Percentiles rank a stretch among this genome's conserved stretches.
Evolutionary conservation across 1,140 invertebrate species (phyloP).

Genomic region (Battus philenor): DNA sequence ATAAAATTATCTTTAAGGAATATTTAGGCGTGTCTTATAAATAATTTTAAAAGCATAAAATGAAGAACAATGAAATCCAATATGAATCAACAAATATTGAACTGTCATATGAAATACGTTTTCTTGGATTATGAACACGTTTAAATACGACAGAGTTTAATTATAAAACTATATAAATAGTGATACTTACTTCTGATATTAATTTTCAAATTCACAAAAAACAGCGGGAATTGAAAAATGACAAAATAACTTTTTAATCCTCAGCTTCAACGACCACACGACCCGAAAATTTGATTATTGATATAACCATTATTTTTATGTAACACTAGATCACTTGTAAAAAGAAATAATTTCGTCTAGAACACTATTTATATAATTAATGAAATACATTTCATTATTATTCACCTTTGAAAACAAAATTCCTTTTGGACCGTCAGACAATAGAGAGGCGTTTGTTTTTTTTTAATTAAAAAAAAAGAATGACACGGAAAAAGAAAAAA

Average conservation of each 20-base stretch:
- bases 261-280: neutral
- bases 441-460: conserved; percentile 47
- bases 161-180: neutral
- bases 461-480: conserved; percentile 44
- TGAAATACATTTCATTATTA: too few species aligned
- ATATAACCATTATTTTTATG: conserved; percentile 21
- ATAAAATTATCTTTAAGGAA: too few species aligned
- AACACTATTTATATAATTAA: too few species aligned
- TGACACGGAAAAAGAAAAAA: conserved; percentile 35
- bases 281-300: conserved; percentile 4
- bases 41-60: too few species aligned
- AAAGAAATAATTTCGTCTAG: too few species aligned
- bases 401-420: conserved; percentile 22
- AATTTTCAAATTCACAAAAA: conserved; percentile 10
- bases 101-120: too few species aligned
- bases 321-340: conserved; percentile 19
- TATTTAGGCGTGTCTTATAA: too few species aligned
- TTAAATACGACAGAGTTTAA: too few species aligned
- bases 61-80: neutral
- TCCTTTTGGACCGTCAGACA: conserved; percentile 19
- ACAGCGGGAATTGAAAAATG: conserved; percentile 16
- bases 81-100: neutral
- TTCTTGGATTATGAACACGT: too few species aligned
- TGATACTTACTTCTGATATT: neutral
- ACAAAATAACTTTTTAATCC: conserved; percentile 17